Conservation (phyloP, 2,113 vertebrate genomes). For the Opisthocomus hoazin region DNA sequence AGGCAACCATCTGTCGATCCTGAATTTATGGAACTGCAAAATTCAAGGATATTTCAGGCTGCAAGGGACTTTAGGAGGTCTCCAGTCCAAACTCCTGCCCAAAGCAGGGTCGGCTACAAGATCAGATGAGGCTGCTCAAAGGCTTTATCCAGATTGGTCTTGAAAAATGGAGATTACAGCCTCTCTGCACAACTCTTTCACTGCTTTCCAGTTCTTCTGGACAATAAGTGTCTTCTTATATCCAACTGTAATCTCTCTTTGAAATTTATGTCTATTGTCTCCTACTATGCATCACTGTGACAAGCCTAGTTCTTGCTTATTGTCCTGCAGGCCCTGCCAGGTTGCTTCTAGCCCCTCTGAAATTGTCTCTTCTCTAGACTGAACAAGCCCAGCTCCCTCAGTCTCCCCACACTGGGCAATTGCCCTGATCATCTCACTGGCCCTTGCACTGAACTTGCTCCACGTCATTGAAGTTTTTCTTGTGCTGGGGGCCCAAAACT, state of each 20-base stretch:
- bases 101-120: not conserved
- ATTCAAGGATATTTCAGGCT: not conserved
- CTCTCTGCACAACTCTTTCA: not conserved
- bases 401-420: not conserved
- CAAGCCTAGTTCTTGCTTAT: not conserved
- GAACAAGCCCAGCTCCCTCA: not conserved
- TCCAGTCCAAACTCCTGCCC: not conserved
- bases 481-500: not conserved
- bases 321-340: not conserved
- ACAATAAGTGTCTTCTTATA: not conserved
- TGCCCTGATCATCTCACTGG: not conserved
- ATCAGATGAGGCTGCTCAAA: not conserved
- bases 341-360: not conserved
- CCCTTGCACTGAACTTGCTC: not conserved
- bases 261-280: not conserved
- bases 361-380: not conserved
- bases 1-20: not conserved
- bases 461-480: not conserved
- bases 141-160: not conserved
- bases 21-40: not conserved
- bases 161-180: not conserved
- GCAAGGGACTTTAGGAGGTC: not conserved
- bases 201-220: not conserved
- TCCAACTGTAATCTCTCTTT: not conserved
- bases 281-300: not conserved